Conservation (phyloP, 2,113 vertebrate genomes). For the Thinocorus orbignyianus region DNA sequence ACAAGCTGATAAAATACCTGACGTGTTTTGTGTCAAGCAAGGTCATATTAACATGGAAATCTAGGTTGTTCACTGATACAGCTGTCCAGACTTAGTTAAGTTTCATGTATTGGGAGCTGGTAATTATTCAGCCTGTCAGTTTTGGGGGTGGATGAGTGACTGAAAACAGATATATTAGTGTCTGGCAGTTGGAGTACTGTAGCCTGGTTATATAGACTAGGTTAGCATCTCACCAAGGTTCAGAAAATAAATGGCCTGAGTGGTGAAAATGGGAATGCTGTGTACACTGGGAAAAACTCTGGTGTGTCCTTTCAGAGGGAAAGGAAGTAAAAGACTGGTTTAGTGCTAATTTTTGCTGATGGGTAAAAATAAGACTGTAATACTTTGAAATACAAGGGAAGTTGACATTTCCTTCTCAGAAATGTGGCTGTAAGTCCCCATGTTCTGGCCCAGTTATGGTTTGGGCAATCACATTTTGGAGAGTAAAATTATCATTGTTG, state of each 20-base stretch:
- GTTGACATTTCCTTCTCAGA: not conserved
- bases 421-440: not conserved
- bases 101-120: slow-evolving; percentile 14
- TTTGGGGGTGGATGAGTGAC: slow-evolving; percentile 42
- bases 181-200: not conserved
- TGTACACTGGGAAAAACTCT: not conserved
- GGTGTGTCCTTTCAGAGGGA: not conserved
- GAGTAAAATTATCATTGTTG: not conserved
- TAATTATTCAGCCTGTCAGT: slow-evolving; percentile 45
- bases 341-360: not conserved
- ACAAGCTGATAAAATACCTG: not conserved
- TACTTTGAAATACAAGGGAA: not conserved
- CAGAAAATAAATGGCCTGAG: not conserved
- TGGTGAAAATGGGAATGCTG: not conserved
- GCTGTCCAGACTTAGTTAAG: slow-evolving; percentile 32
- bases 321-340: not conserved
- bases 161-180: slow-evolving; percentile 50
- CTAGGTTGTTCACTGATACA: not conserved
- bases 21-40: not conserved
- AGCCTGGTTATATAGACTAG: slow-evolving; percentile 33
- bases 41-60: slow-evolving; percentile 10
- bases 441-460: not conserved
- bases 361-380: not conserved
- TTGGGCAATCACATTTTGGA: not conserved
- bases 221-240: slow-evolving; percentile 11